Base-by-base conservation (phyloP, 2,797 vertebrate species). In the Novumbra hubbsi region DNA sequence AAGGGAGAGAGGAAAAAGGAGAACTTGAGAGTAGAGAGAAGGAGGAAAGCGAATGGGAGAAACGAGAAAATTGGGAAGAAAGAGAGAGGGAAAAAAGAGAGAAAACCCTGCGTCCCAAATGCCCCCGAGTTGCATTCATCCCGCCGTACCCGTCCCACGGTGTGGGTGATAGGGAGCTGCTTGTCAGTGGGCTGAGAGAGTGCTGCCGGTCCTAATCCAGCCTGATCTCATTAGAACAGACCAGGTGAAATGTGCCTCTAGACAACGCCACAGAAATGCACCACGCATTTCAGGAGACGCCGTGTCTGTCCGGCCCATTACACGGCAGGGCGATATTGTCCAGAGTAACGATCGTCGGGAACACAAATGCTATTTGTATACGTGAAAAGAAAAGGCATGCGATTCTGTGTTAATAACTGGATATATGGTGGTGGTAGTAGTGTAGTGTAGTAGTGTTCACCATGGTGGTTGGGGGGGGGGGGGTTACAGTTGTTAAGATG, bases 151-250 rank as follows among this genome's bases (percentile, higher is more conserved):
- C 3, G 21, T 9, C 24, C 9, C 21, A 60, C 52, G n/a, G 9
- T 21, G n/a, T 55, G 3, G 19, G 52, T 7, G 21, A 55, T 60
- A 60, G 55, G 21, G 21, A 24, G 21, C 55, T 3, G 12, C 24
- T 57, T 57, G 21, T 21, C n/a, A 21, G n/a, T n/a, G 2, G 21
- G n/a, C 28, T 7, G 41, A 70, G 48, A 70, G 48, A 70, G 48
- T 48, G 81, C 85, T 81, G 84, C 82, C 84, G 78, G n/a, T 64
- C 16, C 75, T 89, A 88, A 90, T 90, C 84, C 88, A 90, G 89
- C 85, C 90, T 91, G 85, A 91, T 90, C 87, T 88, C 82, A 88
- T 92, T 92, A 88, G 84, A 75, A 83, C 66, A 71, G 77, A 80
- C 79, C 67, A 73, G 74, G 73, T 74, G 78, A 90, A 88, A 87